Evolutionary conservation across 2,113 vertebrate species (phyloP).

Genomic region (Grammomys surdaster): DNA sequence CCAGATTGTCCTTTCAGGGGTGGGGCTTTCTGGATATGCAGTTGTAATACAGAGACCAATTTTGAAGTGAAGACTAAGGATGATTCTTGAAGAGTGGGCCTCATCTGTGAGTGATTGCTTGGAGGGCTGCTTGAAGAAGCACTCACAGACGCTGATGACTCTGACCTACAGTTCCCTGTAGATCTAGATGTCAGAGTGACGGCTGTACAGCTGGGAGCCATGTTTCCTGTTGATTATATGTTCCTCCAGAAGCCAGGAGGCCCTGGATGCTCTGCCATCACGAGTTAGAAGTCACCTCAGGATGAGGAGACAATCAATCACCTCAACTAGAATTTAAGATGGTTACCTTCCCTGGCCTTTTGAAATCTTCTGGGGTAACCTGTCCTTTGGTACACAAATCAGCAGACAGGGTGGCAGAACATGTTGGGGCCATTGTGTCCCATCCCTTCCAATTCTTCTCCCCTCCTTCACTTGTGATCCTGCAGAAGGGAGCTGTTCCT

Average conservation of each 20-base stretch:
- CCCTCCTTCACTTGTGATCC: slow-evolving; percentile 10
- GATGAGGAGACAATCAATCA: slow-evolving; percentile 55
- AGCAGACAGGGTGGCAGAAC: slow-evolving; percentile 26
- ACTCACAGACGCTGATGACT: slow-evolving; percentile 93
- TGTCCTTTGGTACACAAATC: neutral
- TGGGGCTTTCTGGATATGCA: slow-evolving; percentile 92
- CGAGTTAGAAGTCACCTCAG: slow-evolving; percentile 73
- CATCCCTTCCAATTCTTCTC: neutral
- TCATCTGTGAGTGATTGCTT: slow-evolving; percentile 88
- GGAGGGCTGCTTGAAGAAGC: slow-evolving; percentile 90
- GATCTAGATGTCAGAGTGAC: slow-evolving; percentile 94
- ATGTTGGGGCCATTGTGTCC: neutral
- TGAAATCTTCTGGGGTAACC: slow-evolving; percentile 23
- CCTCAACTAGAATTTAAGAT: slow-evolving; percentile 63
- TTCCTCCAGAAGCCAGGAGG: slow-evolving; percentile 92
- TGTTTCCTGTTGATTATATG: slow-evolving; percentile 94
- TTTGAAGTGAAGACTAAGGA: slow-evolving; percentile 91
- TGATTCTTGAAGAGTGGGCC: slow-evolving; percentile 85
- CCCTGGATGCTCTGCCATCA: slow-evolving; percentile 87
- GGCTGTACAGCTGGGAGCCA: slow-evolving; percentile 91
- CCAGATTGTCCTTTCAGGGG: slow-evolving; percentile 88
- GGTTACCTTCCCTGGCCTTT: neutral
- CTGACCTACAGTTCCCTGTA: slow-evolving; percentile 94
- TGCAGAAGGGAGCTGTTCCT: slow-evolving; percentile 25
- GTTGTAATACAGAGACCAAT: slow-evolving; percentile 92